Conservation (phyloP, 2,888 invertebrate species). For the Dasysyrphus tricinctus region DNA sequence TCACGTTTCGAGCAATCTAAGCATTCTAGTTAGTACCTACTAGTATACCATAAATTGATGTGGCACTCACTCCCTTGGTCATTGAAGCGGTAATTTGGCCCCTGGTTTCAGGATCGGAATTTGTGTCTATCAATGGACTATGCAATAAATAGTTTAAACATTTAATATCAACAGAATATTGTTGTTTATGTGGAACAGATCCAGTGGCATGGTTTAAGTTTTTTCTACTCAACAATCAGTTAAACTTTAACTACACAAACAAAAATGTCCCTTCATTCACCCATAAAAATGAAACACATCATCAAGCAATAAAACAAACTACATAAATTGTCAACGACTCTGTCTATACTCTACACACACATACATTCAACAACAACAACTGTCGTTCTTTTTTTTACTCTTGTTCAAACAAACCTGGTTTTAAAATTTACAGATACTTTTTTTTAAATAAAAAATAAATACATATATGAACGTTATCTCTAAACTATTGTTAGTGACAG, state of each 20-base stretch:
- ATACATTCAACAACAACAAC: slow-evolving; percentile 3
- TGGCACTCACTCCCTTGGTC: too few species aligned
- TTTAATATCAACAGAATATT: background rate
- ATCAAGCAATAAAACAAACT: slow-evolving; percentile 1
- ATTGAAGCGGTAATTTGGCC: too few species aligned
- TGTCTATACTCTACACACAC: background rate
- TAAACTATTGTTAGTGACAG: slow-evolving; percentile 37
- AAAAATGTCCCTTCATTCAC: slow-evolving; percentile 6
- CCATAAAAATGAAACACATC: background rate
- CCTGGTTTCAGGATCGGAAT: background rate
- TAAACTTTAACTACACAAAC: background rate
- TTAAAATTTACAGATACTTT: slow-evolving; percentile 16
- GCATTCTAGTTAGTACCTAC: too few species aligned
- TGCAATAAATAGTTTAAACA: background rate
- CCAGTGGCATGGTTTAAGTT: background rate
- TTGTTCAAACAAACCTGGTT: slow-evolving; percentile 65
- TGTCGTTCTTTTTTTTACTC: slow-evolving; percentile 34
- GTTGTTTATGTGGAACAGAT: background rate
- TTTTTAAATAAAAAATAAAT: slow-evolving; percentile 28
- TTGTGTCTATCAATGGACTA: background rate
- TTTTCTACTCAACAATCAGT: background rate
- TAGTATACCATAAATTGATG: too few species aligned
- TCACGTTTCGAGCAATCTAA: too few species aligned
- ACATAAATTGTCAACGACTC: background rate
- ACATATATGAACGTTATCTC: slow-evolving; percentile 40